Evolutionary conservation across 2,113 vertebrate genomes (phyloP).

Genomic region (Copsychus sechellarum): DNA sequence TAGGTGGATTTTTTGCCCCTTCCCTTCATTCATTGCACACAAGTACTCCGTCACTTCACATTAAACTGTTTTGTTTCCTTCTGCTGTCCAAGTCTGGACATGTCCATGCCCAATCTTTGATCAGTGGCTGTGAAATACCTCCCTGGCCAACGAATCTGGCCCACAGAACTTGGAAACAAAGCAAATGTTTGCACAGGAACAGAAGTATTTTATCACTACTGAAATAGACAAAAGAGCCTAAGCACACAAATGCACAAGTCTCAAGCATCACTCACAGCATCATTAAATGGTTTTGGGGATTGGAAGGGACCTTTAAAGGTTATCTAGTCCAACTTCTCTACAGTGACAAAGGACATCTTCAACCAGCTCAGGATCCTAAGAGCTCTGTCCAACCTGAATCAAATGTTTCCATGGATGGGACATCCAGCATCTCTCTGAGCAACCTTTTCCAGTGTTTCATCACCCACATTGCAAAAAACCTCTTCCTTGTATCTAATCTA

Average conservation of each 20-base stretch:
- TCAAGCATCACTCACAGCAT: neutral
- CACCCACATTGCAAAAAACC: neutral
- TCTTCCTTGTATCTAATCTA: neutral
- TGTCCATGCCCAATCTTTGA: neutral
- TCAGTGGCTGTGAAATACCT: neutral
- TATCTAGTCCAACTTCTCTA: neutral
- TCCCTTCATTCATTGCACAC: neutral
- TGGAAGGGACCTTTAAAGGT: neutral
- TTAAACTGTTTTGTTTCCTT: neutral
- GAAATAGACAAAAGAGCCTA: neutral
- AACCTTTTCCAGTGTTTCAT: neutral
- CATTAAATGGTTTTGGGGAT: neutral
- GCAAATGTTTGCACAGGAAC: neutral
- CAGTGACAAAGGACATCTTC: neutral
- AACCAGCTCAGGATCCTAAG: neutral
- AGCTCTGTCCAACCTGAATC: neutral
- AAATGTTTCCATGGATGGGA: neutral
- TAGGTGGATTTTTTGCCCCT: neutral
- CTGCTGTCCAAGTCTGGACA: neutral
- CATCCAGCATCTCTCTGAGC: neutral
- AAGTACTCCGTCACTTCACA: neutral
- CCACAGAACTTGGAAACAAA: neutral
- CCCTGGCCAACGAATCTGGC: neutral
- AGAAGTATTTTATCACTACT: neutral
- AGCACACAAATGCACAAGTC: accelerated